Conservation (phyloP, 2,888 invertebrate genomes). For the Drosophila sordidapex region DNA sequence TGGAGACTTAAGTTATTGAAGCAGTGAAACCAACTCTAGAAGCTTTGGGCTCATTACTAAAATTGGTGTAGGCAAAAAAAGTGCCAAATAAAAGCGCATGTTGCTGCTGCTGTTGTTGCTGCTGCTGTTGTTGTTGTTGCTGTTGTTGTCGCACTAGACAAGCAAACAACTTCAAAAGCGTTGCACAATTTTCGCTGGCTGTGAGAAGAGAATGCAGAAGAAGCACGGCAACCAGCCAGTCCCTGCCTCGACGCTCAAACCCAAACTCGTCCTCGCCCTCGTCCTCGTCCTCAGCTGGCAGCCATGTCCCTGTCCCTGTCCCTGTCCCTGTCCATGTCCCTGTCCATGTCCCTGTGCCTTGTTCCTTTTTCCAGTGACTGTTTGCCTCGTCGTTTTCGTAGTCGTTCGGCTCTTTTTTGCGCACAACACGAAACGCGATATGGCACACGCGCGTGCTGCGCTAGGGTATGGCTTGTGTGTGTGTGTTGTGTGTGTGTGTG, state of each 20-base stretch:
- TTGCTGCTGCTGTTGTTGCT: slow-evolving; percentile 5
- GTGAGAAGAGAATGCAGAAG: slow-evolving; percentile 34
- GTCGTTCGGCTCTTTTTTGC: slow-evolving; percentile 73
- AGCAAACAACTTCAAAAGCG: slow-evolving; percentile 64
- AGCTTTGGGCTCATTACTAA: slow-evolving; percentile 43
- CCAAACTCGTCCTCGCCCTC: slow-evolving; percentile 39
- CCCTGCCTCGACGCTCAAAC: slow-evolving; percentile 28
- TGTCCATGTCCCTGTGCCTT: slow-evolving; percentile 10
- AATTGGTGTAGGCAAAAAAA: slow-evolving; percentile 47
- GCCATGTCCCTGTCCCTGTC: slow-evolving; percentile 33
- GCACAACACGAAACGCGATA: slow-evolving; percentile 76
- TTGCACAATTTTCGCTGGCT: slow-evolving; percentile 70
- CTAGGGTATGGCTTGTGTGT: slow-evolving; percentile 18
- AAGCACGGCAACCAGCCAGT: slow-evolving; percentile 12
- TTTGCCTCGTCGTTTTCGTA: slow-evolving; percentile 48
- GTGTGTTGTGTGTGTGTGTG: neutral
- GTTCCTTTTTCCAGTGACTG: slow-evolving; percentile 26
- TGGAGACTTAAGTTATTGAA: slow-evolving; percentile 29
- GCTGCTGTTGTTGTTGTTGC: neutral
- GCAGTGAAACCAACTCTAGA: slow-evolving; percentile 6
- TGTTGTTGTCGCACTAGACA: slow-evolving; percentile 42
- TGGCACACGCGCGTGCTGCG: slow-evolving; percentile 71
- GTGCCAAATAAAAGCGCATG: slow-evolving; percentile 14
- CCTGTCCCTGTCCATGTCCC: slow-evolving; percentile 7
- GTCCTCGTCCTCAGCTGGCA: slow-evolving; percentile 34